These are phyloP conservation scores for Micronycteris hirsuta DNA, from an alignment of 2,113 vertebrate species.

Conservation along the genomic window DNA sequence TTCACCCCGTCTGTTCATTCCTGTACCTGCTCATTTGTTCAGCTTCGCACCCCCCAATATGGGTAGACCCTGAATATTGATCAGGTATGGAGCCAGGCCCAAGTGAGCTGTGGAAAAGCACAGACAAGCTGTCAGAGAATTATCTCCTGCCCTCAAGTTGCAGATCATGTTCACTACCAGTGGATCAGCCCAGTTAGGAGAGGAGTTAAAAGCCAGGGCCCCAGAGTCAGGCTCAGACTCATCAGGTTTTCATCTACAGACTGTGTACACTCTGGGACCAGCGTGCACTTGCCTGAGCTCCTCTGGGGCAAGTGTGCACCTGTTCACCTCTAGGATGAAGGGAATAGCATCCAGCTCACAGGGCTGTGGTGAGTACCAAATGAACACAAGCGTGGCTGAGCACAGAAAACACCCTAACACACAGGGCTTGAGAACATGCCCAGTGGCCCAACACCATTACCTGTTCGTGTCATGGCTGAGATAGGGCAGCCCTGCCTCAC, in stretches of 20 bases:
- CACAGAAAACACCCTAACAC: not conserved
- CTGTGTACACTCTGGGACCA: not conserved
- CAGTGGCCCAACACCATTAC: not conserved
- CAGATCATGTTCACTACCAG: not conserved
- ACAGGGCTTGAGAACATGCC: rapidly evolving
- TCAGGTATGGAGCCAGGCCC: not conserved
- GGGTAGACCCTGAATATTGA: not conserved
- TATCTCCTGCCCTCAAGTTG: not conserved
- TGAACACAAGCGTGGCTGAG: rapidly evolving
- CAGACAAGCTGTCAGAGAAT: not conserved
- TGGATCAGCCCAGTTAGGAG: not conserved
- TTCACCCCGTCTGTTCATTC: not conserved
- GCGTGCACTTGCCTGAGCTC: not conserved
- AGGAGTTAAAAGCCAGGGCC: not conserved
- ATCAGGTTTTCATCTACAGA: not conserved
- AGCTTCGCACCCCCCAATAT: not conserved
- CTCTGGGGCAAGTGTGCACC: not conserved
- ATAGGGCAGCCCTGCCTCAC: rapidly evolving
- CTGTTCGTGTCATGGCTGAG: rapidly evolving
- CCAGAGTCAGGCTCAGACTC: too few species aligned
- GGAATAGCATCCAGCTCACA: not conserved
- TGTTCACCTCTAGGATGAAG: not conserved
- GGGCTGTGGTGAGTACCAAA: not conserved
- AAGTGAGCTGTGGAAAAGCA: not conserved
- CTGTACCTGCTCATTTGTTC: not conserved